phyloP scores from a whole-genome alignment of 1,140 invertebrate genomes.

The Philaenus spumarius region DNA sequence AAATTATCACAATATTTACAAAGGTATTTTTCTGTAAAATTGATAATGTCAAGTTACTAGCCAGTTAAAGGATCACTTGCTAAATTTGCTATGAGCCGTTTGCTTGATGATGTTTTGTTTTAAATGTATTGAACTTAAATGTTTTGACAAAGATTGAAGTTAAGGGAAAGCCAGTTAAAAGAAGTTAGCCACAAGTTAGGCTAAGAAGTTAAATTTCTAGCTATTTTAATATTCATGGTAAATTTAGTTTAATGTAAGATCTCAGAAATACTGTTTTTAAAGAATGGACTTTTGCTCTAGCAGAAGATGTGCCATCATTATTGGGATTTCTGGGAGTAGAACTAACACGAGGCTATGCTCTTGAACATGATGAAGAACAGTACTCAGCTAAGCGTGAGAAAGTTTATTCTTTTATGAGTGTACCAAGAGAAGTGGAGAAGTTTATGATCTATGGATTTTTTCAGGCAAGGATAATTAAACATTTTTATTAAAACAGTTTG shows the following conservation, averaged over 20 bases:
- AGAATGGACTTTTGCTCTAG: neutral
- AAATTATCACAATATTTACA: no score
- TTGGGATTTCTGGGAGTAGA: conserved; percentile 77
- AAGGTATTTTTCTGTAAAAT: no score
- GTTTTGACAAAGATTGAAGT: no score
- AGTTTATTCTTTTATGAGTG: conserved; percentile 95
- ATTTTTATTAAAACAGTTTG: no score
- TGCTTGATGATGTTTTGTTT: no score
- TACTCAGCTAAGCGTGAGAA: conserved; percentile 91
- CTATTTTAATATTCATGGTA: neutral
- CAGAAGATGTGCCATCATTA: conserved; percentile 44
- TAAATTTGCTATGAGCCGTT: no score
- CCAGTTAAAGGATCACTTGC: no score
- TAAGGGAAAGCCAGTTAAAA: no score
- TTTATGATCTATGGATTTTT: conserved; percentile 97
- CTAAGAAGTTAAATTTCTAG: neutral
- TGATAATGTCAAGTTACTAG: no score
- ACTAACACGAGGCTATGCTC: conserved; percentile 80
- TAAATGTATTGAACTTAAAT: no score
- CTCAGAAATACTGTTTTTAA: neutral
- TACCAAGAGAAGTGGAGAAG: conserved; percentile 86
- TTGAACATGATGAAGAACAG: conserved; percentile 90
- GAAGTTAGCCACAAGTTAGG: no score
- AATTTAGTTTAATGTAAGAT: neutral
- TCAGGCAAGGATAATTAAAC: no score